phyloP scores from a whole-genome alignment of 2,797 vertebrate species.

The Pangasius mekongensis region DNA sequence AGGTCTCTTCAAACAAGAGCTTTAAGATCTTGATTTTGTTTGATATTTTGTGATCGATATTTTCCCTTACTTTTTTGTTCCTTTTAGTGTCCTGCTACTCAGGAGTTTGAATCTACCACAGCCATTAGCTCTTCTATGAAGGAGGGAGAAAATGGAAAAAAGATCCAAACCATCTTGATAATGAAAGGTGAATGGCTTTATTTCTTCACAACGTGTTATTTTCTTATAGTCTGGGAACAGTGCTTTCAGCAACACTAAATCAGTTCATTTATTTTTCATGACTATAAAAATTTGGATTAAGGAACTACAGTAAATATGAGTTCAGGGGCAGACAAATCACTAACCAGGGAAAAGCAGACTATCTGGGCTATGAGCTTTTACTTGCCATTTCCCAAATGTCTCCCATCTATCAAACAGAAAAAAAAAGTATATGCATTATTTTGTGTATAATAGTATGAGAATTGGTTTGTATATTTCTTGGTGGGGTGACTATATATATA shows the following conservation, averaged over 20 bases:
- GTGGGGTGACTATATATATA: background rate
- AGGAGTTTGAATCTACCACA: background rate
- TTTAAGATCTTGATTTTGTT: background rate
- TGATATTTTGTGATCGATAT: no score
- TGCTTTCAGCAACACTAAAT: background rate
- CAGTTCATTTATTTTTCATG: background rate
- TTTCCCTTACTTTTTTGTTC: no score
- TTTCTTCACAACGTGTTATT: background rate
- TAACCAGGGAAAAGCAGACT: background rate
- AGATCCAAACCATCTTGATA: background rate
- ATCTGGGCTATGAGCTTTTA: background rate
- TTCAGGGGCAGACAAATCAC: background rate
- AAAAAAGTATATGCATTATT: background rate
- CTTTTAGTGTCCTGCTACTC: conserved; percentile 1
- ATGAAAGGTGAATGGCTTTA: conserved; percentile 4
- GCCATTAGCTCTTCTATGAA: background rate
- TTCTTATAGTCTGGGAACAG: background rate
- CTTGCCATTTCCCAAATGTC: background rate
- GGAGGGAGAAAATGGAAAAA: background rate
- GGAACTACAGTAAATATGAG: background rate
- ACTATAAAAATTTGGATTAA: background rate
- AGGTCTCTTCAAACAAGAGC: conserved; percentile 12
- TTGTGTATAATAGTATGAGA: background rate
- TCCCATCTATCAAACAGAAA: background rate
- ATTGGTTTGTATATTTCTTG: background rate